These are phyloP conservation scores for Forbesichthys agassizii DNA, from an alignment of 2,113 vertebrate genomes.

Conservation along the genomic window DNA sequence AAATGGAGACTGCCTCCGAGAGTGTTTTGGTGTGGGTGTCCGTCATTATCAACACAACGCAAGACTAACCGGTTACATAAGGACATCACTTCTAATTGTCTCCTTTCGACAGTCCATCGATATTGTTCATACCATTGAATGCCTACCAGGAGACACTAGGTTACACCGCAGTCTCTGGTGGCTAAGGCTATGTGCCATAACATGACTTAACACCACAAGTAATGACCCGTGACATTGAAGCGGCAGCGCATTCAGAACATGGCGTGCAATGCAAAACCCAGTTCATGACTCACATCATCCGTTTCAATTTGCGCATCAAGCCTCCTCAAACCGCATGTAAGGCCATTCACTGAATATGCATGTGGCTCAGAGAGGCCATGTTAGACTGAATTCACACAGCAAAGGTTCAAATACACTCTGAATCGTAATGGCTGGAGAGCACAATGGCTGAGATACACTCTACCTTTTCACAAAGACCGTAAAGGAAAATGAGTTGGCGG, in stretches of 20 bases:
- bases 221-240: slow-evolving; percentile 1
- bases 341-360: slow-evolving; percentile 38
- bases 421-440: not conserved
- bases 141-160: no score
- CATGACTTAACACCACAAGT: not conserved
- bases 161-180: no score
- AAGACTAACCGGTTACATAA: no score
- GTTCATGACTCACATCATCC: slow-evolving; percentile 49
- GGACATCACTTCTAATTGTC: no score
- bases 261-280: slow-evolving; percentile 26
- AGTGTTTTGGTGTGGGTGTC: no score
- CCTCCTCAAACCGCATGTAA: slow-evolving; percentile 42
- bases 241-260: slow-evolving; percentile 27
- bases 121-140: no score
- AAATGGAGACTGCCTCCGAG: no score
- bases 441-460: not conserved
- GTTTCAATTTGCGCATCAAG: slow-evolving; percentile 40
- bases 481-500: slow-evolving; percentile 1
- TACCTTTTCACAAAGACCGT: slow-evolving; percentile 3
- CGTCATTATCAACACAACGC: no score
- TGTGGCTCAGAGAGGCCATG: slow-evolving; percentile 27
- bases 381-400: slow-evolving; percentile 29
- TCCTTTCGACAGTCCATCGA: no score
- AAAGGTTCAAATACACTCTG: slow-evolving; percentile 37
- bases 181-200: no score